Evolutionary conservation across 2,113 vertebrate genomes (phyloP).

Genomic region (Guaruba guarouba): DNA sequence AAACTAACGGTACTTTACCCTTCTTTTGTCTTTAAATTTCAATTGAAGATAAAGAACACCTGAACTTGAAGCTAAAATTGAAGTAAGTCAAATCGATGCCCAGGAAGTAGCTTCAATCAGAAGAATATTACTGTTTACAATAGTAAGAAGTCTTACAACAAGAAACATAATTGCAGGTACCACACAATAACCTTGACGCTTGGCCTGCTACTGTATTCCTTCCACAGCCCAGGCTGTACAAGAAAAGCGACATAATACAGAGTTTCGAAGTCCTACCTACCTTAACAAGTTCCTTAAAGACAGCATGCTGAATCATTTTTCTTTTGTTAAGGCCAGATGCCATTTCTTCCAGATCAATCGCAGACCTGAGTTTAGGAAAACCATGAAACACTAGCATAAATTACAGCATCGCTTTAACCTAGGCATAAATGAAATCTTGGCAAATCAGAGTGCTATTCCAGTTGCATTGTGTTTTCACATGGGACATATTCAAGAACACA

Average conservation of each 20-base stretch:
- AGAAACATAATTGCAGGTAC: not conserved
- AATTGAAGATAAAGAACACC: not conserved
- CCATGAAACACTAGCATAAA: not conserved
- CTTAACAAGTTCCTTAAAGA: slow-evolving; percentile 99
- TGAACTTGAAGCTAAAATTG: not conserved
- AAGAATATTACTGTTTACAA: not conserved
- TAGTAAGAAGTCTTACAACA: not conserved
- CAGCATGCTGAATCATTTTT: slow-evolving; percentile 98
- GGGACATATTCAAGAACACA: not conserved
- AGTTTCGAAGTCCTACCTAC: slow-evolving; percentile 83
- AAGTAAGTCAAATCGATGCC: not conserved
- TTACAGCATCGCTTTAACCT: not conserved
- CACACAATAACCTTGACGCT: not conserved
- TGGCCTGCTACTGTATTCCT: not conserved
- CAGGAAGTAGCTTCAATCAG: not conserved
- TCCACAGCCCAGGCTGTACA: not conserved
- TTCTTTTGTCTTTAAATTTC: not conserved
- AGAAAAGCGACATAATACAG: not conserved
- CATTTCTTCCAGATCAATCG: slow-evolving; percentile 99
- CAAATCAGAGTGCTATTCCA: too few relatives aligned
- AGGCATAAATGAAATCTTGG: not conserved
- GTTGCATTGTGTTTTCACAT: not conserved
- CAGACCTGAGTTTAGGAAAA: slow-evolving; percentile 78
- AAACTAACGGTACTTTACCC: not conserved
- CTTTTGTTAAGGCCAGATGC: slow-evolving; percentile 98